Conservation (phyloP, 2,888 invertebrate genomes). For the Drosophila melanosoma region DNA sequence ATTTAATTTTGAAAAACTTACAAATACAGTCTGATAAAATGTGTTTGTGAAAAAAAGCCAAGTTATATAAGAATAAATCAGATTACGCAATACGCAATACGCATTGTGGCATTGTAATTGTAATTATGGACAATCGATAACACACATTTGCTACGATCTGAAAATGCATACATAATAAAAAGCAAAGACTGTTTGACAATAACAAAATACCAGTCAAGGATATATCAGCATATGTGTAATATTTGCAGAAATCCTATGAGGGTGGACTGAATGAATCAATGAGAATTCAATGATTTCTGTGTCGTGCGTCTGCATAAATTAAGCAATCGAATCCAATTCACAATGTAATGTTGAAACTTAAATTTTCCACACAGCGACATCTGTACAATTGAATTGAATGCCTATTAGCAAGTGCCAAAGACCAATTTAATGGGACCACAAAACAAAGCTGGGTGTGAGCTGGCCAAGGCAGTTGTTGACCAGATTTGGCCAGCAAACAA, state of each 20-base stretch:
- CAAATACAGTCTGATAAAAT: background rate
- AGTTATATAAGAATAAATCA: constrained; percentile 3
- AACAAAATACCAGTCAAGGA: constrained; percentile 10
- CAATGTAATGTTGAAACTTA: constrained; percentile 45
- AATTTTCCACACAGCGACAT: constrained; percentile 15
- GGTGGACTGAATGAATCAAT: background rate
- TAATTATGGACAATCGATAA: constrained; percentile 1
- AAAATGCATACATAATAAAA: constrained; percentile 3
- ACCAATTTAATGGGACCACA: constrained; percentile 58
- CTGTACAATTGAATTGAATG: constrained; percentile 61
- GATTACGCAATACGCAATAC: constrained; percentile 6
- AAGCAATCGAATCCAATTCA: constrained; percentile 31
- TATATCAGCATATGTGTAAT: constrained; percentile 19
- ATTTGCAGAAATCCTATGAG: constrained; percentile 2
- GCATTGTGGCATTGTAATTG: constrained; percentile 1
- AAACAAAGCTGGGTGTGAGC: constrained; percentile 49
- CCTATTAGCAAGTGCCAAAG: constrained; percentile 66
- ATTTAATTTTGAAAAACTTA: background rate
- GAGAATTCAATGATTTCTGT: constrained; percentile 32
- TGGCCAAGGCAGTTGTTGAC: constrained; percentile 31
- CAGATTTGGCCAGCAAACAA: constrained; percentile 40
- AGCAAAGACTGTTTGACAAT: background rate
- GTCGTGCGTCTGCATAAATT: constrained; percentile 74
- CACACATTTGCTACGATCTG: constrained; percentile 1
- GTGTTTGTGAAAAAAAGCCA: constrained; percentile 1